These are phyloP conservation scores for Collichthys lucidus DNA, from an alignment of 2,113 vertebrate species.

Conservation along the genomic window DNA sequence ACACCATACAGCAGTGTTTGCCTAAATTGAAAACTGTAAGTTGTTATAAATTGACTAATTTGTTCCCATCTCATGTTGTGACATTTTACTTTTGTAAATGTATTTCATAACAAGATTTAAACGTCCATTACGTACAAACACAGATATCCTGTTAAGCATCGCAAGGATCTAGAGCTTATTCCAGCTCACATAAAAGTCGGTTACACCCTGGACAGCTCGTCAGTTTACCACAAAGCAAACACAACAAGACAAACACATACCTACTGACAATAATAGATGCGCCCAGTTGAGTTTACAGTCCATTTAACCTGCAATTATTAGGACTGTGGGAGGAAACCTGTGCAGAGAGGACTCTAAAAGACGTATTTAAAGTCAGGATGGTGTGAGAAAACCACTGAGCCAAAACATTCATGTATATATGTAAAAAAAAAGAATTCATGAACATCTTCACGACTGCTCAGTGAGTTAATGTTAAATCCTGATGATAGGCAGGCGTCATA, in stretches of 20 bases:
- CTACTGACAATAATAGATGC: background rate
- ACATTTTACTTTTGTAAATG: too few relatives aligned
- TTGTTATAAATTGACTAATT: too few relatives aligned
- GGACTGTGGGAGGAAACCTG: background rate
- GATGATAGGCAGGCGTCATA: too few relatives aligned
- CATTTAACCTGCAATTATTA: background rate
- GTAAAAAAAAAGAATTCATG: background rate
- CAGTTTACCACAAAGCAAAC: slow-evolving; percentile 11
- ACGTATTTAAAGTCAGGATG: background rate
- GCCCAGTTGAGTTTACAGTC: background rate
- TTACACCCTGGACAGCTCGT: background rate
- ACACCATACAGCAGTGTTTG: too few relatives aligned
- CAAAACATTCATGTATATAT: too few relatives aligned
- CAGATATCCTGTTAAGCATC: background rate
- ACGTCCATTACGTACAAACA: background rate
- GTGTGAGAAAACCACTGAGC: background rate
- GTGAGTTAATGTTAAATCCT: too few relatives aligned
- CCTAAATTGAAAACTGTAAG: too few relatives aligned
- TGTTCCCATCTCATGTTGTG: too few relatives aligned
- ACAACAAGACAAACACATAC: background rate
- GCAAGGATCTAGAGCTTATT: background rate
- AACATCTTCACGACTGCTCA: background rate
- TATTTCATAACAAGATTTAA: background rate
- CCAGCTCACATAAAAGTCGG: background rate
- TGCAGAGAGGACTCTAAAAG: background rate